Evolutionary conservation across 2,113 vertebrate species (phyloP).

Genomic region (Dolichotis patagonum): DNA sequence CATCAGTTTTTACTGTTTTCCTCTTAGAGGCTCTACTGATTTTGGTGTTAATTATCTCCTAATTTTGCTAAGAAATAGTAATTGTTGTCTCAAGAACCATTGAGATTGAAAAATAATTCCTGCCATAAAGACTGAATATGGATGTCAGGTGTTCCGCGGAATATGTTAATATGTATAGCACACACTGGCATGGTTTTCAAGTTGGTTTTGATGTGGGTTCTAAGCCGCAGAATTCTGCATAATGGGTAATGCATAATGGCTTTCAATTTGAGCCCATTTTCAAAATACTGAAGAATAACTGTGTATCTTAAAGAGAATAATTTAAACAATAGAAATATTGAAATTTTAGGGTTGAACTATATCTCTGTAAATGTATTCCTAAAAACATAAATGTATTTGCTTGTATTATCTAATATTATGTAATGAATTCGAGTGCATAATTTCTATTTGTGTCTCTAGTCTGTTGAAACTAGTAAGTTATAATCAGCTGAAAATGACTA

Average conservation of each 20-base stretch:
- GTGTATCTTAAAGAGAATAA: neutral
- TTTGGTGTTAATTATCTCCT: neutral
- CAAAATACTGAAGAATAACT: neutral
- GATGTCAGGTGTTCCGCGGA: neutral
- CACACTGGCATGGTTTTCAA: neutral
- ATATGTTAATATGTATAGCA: neutral
- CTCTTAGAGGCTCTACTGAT: neutral
- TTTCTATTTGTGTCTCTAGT: neutral
- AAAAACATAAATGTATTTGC: neutral
- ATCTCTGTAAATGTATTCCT: neutral
- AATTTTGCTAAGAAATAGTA: conserved; percentile 14
- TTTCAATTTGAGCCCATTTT: neutral
- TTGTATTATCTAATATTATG: neutral
- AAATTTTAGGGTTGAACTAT: neutral
- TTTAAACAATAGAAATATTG: neutral
- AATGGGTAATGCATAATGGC: neutral
- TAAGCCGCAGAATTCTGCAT: conserved; percentile 21
- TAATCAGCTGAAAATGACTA: neutral
- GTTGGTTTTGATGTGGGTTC: conserved; percentile 32
- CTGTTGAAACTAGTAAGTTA: neutral
- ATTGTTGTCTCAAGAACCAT: neutral
- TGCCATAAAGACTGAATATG: neutral
- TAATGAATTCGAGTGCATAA: neutral
- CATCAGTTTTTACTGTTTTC: neutral
- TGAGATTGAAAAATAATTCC: neutral